phyloP scores from a whole-genome alignment of 2,888 invertebrate species.

The Pelosia muscerda region DNA sequence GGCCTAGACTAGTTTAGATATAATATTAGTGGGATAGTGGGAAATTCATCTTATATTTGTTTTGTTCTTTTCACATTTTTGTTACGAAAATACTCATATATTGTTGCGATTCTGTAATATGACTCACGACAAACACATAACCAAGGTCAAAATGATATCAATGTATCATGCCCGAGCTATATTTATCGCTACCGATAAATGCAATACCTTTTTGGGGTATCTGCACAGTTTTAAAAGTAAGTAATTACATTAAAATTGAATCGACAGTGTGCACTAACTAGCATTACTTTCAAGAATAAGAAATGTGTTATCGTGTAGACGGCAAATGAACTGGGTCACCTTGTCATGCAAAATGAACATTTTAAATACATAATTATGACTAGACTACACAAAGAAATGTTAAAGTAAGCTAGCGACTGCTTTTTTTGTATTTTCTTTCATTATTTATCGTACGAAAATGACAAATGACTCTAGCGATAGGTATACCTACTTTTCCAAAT shows the following conservation, averaged over 20 bases:
- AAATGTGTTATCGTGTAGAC: neutral
- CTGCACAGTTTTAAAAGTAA: neutral
- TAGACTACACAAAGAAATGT: neutral
- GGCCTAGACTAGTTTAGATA: too few species aligned
- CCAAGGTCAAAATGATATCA: neutral
- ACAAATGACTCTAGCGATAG: neutral
- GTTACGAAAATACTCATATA: too few species aligned
- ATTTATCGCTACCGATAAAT: neutral
- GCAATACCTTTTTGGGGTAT: neutral
- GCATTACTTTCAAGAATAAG: neutral
- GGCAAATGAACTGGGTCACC: neutral
- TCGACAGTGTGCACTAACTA: neutral
- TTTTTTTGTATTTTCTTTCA: neutral
- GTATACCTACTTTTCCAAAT: too few species aligned
- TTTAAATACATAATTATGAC: neutral
- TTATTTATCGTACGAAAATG: neutral
- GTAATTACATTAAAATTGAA: neutral
- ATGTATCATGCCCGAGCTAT: neutral
- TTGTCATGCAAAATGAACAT: conserved; percentile 4
- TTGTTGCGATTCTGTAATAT: neutral
- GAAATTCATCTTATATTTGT: too few species aligned
- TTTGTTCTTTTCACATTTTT: too few species aligned
- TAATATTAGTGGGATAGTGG: too few species aligned
- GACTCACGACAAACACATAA: neutral
- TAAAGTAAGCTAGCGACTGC: neutral